Evolutionary conservation across 2,113 vertebrate genomes (phyloP).

Genomic region (Myiagra hebetior): DNA sequence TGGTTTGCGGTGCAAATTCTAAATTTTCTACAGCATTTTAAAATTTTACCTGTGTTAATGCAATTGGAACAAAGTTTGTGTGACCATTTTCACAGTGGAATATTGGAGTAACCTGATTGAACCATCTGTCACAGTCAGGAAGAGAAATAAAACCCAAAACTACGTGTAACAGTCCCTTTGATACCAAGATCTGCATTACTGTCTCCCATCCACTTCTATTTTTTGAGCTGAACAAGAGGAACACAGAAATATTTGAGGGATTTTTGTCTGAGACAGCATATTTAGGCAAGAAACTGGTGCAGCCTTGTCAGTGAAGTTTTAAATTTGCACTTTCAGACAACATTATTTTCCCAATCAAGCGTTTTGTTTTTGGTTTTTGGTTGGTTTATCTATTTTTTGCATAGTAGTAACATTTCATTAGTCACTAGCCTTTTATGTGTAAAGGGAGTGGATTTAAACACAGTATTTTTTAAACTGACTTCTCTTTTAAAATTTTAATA

Average conservation of each 20-base stretch:
- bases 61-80: not conserved
- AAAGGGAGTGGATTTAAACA: not conserved
- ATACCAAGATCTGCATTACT: not conserved
- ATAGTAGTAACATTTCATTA: not conserved
- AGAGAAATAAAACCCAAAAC: not conserved
- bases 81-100: not conserved
- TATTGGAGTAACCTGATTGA: not conserved
- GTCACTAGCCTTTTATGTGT: not conserved
- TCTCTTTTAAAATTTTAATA: not conserved
- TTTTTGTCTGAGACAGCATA: not conserved
- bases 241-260: not conserved
- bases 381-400: not conserved
- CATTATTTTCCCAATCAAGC: not conserved
- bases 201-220: not conserved
- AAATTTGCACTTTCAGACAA: not conserved
- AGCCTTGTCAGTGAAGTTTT: not conserved
- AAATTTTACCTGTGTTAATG: not conserved
- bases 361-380: not conserved
- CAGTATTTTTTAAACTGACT: not conserved
- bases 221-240: not conserved
- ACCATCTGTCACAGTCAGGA: not conserved
- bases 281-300: not conserved
- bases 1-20: not conserved
- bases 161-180: not conserved
- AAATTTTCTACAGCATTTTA: not conserved